phyloP scores from a whole-genome alignment of 2,888 invertebrate species.

The Cantharis lateralis region DNA sequence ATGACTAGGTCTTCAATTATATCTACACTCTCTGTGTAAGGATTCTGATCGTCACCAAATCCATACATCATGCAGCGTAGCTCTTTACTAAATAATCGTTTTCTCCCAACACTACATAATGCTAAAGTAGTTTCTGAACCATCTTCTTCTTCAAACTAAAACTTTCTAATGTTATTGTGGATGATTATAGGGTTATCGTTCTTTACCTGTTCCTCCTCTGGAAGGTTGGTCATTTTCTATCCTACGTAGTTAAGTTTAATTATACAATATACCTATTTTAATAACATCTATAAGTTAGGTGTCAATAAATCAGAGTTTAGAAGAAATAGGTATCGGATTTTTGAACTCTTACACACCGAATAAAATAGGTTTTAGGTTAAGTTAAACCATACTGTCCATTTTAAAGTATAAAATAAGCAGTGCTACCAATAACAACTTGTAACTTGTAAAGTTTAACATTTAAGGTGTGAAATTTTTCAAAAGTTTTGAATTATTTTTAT shows the following conservation, averaged over 20 bases:
- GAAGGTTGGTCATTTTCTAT: conserved; percentile 7
- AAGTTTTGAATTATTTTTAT: too few relatives aligned
- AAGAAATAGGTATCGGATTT: too few relatives aligned
- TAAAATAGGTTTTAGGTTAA: too few relatives aligned
- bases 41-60: conserved; percentile 99
- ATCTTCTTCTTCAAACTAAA: conserved; percentile 69
- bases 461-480: too few relatives aligned
- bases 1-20: conserved; percentile 96
- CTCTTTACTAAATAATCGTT: conserved; percentile 89
- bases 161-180: conserved; percentile 38
- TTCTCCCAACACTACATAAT: conserved; percentile 65
- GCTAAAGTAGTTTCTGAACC: conserved; percentile 71
- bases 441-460: too few relatives aligned
- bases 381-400: too few relatives aligned
- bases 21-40: conserved; percentile 98
- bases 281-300: too few relatives aligned
- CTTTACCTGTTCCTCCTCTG: conserved; percentile 27
- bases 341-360: too few relatives aligned
- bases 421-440: too few relatives aligned
- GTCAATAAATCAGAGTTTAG: too few relatives aligned
- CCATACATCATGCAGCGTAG: conserved; percentile 99
- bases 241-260: not conserved
- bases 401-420: too few relatives aligned
- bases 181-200: conserved; percentile 59
- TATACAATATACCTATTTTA: too few relatives aligned